Percentiles rank a stretch among this genome's conserved stretches.
phyloP scores from a whole-genome alignment of 2,797 vertebrate species.

The Characodon lateralis region DNA sequence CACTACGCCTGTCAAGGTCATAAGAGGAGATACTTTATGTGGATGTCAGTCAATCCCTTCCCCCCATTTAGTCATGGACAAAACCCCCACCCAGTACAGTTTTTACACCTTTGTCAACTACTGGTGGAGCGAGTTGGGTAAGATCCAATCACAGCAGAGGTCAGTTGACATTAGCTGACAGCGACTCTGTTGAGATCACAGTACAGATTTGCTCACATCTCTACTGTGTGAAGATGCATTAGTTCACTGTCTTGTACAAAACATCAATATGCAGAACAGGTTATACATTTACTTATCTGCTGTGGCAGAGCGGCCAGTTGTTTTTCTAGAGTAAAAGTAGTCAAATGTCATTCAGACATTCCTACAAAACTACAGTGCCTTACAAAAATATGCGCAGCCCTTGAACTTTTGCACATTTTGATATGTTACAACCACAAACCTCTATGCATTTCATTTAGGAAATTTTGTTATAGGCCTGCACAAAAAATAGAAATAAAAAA shows the following conservation, averaged over 20 bases:
- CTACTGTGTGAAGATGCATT: background rate
- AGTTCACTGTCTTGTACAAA: background rate
- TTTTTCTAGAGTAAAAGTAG: background rate
- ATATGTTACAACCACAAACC: background rate
- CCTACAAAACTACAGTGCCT: background rate
- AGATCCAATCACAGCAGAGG: conserved; percentile 10
- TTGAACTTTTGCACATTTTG: background rate
- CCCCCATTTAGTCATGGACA: conserved; percentile 59
- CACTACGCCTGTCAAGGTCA: conserved; percentile 66
- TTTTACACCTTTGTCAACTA: conserved; percentile 58
- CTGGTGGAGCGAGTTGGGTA: conserved; percentile 19
- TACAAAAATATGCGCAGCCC: too few species aligned
- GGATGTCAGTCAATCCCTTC: conserved; percentile 65
- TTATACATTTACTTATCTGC: background rate
- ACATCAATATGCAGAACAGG: conserved; percentile 3
- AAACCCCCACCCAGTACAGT: conserved; percentile 3
- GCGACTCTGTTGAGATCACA: background rate
- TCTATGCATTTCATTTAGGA: background rate
- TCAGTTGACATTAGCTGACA: conserved; percentile 14
- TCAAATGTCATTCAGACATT: background rate
- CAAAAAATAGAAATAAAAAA: background rate
- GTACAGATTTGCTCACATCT: background rate
- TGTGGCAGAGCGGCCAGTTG: background rate
- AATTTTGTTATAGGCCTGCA: background rate
- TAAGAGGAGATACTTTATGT: conserved; percentile 52